Conservation (phyloP, 2,113 vertebrate genomes). For the Pedetes capensis region DNA sequence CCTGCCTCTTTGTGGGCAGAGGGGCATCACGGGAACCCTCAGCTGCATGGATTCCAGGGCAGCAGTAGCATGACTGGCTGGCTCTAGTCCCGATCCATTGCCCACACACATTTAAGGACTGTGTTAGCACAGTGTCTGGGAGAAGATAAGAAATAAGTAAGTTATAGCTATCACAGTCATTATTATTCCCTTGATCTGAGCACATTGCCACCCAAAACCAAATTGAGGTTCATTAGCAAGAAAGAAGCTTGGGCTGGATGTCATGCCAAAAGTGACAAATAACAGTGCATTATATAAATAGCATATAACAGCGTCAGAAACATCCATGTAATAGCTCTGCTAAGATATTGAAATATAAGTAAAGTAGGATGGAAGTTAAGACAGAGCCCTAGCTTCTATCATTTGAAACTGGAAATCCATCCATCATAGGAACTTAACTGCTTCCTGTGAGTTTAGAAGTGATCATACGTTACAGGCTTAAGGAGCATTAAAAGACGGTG, state of each 20-base stretch:
- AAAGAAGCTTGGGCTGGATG: conserved; percentile 12
- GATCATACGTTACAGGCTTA: neutral
- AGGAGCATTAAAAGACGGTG: conserved; percentile 16
- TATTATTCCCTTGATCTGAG: neutral
- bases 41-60: neutral
- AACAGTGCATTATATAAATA: neutral
- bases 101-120: neutral
- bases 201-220: neutral
- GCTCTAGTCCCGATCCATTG: neutral
- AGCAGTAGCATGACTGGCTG: fast-evolving
- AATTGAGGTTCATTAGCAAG: conserved; percentile 29
- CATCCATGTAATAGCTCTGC: conserved; percentile 41
- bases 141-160: neutral
- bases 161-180: neutral
- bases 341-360: conserved; percentile 55
- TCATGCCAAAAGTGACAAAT: conserved; percentile 34
- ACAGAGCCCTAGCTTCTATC: neutral
- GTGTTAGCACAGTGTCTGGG: neutral
- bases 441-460: neutral
- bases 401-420: conserved; percentile 41
- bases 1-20: fast-evolving
- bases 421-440: neutral
- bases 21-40: neutral
- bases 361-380: conserved; percentile 42
- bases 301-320: neutral